Evolutionary conservation across 2,888 invertebrate species (phyloP).

Genomic region (Lysandra coridon): DNA sequence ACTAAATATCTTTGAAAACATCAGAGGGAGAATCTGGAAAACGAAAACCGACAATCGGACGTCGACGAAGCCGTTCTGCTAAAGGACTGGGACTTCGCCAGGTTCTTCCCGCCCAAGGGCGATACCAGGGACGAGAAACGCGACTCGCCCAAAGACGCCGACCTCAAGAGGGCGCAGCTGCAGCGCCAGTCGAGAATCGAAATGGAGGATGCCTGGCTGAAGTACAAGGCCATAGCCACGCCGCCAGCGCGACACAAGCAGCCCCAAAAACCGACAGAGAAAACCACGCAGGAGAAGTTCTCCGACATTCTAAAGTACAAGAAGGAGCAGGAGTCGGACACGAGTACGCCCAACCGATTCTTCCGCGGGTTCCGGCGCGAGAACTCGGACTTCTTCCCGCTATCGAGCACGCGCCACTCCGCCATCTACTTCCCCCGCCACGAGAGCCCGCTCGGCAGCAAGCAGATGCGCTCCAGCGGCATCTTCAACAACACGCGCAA

Average conservation of each 20-base stretch:
- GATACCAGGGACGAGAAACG: slow-evolving; percentile 59
- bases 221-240: slow-evolving; percentile 69
- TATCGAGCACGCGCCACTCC: slow-evolving; percentile 87
- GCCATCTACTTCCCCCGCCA: slow-evolving; percentile 83
- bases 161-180: slow-evolving; percentile 62
- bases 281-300: slow-evolving; percentile 69
- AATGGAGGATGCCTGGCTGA: slow-evolving; percentile 72
- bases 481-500: slow-evolving; percentile 85
- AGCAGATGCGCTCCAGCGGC: slow-evolving; percentile 83
- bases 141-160: slow-evolving; percentile 66
- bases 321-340: slow-evolving; percentile 86
- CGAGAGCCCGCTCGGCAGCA: slow-evolving; percentile 72
- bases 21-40: slow-evolving; percentile 69
- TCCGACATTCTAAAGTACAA: slow-evolving; percentile 81
- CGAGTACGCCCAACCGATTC: slow-evolving; percentile 85
- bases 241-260: slow-evolving; percentile 70
- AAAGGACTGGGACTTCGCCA: slow-evolving; percentile 93
- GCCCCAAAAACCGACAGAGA: slow-evolving; percentile 61
- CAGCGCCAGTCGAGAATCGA: slow-evolving; percentile 73
- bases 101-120: slow-evolving; percentile 85
- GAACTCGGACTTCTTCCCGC: slow-evolving; percentile 91
- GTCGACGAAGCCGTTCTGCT: slow-evolving; percentile 89
- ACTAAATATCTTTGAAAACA: slow-evolving; percentile 67
- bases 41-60: slow-evolving; percentile 76
- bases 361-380: slow-evolving; percentile 90